These are phyloP conservation scores for Drosophila insularis DNA, from an alignment of 1,140 invertebrate species.

Conservation along the genomic window DNA sequence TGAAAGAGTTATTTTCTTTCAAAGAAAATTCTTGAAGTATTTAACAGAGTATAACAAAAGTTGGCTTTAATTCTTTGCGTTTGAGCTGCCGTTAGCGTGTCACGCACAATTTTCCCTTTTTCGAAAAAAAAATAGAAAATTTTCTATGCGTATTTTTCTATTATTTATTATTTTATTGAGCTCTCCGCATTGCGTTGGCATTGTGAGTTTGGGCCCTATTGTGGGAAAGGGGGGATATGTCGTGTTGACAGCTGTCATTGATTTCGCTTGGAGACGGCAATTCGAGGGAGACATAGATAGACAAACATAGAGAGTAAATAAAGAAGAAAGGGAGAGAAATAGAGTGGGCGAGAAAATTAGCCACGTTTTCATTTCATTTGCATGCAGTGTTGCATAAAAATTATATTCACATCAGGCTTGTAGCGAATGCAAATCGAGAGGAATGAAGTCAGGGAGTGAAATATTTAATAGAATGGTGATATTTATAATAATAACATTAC, in stretches of 20 bases:
- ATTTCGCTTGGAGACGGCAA: conserved; percentile 46
- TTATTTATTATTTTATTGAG: conserved; percentile 74
- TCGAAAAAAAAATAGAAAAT: conserved; percentile 31
- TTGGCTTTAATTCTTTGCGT: not conserved
- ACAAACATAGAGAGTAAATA: not conserved
- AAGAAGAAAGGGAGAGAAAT: not conserved
- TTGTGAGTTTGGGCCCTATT: not conserved
- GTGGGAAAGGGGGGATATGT: conserved; percentile 2
- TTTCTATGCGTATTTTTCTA: conserved; percentile 75
- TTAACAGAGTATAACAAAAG: conserved; percentile 38
- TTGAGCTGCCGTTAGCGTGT: conserved; percentile 46
- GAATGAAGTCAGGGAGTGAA: not conserved
- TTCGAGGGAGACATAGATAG: not conserved
- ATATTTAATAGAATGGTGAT: conserved; percentile 13
- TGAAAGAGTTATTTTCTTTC: too few species aligned
- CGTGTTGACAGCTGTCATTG: conserved; percentile 70
- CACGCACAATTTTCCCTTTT: conserved; percentile 57
- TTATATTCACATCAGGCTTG: conserved; percentile 43
- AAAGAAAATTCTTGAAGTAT: too few species aligned
- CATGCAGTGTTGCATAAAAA: conserved; percentile 66
- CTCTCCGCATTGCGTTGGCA: conserved; percentile 4
- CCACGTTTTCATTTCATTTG: conserved; percentile 62
- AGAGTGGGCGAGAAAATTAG: conserved; percentile 61
- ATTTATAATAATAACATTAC: conserved; percentile 44
- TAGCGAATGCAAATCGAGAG: not conserved